A percentile compares a stretch with the other conserved stretches of the same genome.
Conservation (phyloP, 2,113 vertebrate genomes). For the Heptranchias perlo region DNA sequence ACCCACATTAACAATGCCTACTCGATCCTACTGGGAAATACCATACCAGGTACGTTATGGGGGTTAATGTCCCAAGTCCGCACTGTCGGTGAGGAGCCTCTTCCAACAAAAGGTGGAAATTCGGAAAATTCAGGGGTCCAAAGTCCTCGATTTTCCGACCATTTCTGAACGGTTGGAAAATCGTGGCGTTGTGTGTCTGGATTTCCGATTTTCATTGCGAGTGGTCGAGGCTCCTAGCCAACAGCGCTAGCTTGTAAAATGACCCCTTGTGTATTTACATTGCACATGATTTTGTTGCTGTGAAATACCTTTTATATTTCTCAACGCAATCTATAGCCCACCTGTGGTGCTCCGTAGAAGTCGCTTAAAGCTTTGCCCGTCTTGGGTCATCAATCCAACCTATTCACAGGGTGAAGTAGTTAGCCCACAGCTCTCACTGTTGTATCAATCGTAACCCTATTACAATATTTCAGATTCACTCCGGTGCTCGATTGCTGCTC, state of each 20-base stretch:
- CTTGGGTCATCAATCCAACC: neutral
- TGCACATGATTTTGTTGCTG: neutral
- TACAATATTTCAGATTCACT: neutral
- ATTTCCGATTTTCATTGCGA: neutral
- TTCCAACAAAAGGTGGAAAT: neutral
- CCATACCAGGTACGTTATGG: neutral
- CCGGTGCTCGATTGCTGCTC: neutral
- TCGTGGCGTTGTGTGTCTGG: too few relatives aligned
- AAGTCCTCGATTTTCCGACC: too few relatives aligned
- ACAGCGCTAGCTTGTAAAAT: neutral
- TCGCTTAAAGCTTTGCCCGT: neutral
- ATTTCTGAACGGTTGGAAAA: too few relatives aligned
- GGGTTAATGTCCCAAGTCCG: neutral
- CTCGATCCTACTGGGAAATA: neutral
- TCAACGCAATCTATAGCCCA: neutral
- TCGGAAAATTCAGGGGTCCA: neutral
- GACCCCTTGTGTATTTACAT: neutral
- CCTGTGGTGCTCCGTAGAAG: neutral
- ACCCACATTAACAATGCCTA: neutral
- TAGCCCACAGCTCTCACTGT: neutral
- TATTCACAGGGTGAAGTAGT: neutral
- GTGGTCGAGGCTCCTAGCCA: too few relatives aligned
- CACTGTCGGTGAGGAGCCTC: neutral
- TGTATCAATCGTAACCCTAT: neutral
- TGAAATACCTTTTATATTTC: neutral